Base-by-base conservation (phyloP, 2,888 invertebrate genomes). In the Argyra leucocephala region DNA sequence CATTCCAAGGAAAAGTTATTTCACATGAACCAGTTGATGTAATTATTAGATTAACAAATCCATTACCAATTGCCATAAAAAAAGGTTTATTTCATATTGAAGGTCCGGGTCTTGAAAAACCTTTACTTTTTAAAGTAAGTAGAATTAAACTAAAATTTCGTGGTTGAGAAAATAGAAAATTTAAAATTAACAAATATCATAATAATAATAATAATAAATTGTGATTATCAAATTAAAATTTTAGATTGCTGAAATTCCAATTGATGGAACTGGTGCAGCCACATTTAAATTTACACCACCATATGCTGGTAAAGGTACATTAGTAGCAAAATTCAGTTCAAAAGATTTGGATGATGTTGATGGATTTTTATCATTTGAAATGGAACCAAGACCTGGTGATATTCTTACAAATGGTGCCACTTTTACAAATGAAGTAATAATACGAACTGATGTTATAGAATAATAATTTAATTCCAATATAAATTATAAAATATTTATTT, bases 281-380 rank as follows among this genome's bases (percentile, higher is more conserved):
- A 84, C 86, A 22, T 90, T 93, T 73, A 88, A 87, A 70, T 83
- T 94, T 75, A 86, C 85, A 0, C 93, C 95, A 0, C 87, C 87
- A 3, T 85, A 88, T 77, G 83, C 86, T 0, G 96, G 96, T 0
- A 85, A 88, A 57, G 88, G 89, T 69, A 91, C 92, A 22, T 86
- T 96, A 68, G 87, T 89, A 24, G 93, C 90, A 22, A 95, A 93
- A 76, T 96, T 96, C 78, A 84, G 85, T 63, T 91, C 93, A 15
- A 91, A 89, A 72, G 93, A 96, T 77, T 83, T 96, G 71, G 87
- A 88, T 69, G 95, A 96, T 75, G 91, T 95, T 2, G 94, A 95
- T 74, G 95, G 96, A 1, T 93, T 89, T 78, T 77, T 88, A n/a
- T 85, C 88, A 63, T 87, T 91, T 71, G 85, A 86, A 79, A 89